A percentile compares a stretch with the other conserved stretches of the same genome.
phyloP scores from a whole-genome alignment of 2,113 vertebrate genomes.

The Bufo gargarizans region DNA sequence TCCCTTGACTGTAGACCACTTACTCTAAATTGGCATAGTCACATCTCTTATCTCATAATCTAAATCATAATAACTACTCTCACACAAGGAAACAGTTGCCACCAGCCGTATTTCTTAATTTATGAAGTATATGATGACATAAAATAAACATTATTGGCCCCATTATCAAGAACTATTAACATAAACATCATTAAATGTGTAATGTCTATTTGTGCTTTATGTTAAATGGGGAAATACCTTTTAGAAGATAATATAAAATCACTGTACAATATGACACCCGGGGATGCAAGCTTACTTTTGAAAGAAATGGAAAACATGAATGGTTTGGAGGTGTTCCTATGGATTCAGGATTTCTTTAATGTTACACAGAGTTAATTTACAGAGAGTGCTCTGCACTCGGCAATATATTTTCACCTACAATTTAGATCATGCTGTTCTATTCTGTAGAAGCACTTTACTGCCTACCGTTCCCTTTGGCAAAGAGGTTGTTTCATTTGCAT shows the following conservation, averaged over 20 bases:
- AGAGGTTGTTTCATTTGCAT: conserved; percentile 44
- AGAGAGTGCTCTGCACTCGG: neutral
- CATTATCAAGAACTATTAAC: neutral
- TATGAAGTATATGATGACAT: neutral
- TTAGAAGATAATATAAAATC: neutral
- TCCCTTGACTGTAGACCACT: neutral
- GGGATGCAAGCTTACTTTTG: neutral
- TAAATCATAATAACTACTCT: neutral
- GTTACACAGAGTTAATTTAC: neutral
- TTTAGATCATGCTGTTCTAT: conserved; percentile 51
- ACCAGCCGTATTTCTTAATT: neutral
- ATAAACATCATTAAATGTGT: neutral
- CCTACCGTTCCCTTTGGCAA: conserved; percentile 8
- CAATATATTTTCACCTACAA: neutral
- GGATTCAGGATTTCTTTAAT: neutral
- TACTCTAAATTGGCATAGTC: neutral
- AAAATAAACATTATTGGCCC: neutral
- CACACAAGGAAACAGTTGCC: neutral
- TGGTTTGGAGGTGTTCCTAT: neutral
- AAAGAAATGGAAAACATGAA: conserved; percentile 11
- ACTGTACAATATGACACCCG: neutral
- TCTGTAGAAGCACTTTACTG: conserved; percentile 25
- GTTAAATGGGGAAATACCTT: neutral
- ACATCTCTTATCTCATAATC: neutral
- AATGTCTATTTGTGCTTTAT: neutral